Evolutionary conservation across 2,797 vertebrate species (phyloP), one percentile per base, ranked within the genome.

Genomic region (Schizopygopsis malacanthus): DNA sequence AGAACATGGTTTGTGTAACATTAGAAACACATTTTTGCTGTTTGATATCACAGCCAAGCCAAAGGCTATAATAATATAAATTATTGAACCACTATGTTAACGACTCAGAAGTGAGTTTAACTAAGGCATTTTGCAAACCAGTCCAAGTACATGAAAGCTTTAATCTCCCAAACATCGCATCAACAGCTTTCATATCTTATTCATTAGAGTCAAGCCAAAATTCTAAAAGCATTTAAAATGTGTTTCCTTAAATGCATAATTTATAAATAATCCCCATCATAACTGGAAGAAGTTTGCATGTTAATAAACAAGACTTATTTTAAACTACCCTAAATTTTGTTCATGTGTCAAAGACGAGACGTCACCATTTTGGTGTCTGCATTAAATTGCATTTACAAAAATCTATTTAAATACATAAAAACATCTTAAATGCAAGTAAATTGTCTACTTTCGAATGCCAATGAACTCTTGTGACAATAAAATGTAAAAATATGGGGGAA

Each of bases 181-280:
- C 6, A 5, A 28, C 41, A 73, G 56, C 41, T 73, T 83, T 73
- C 25, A 85, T 73, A 50, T 79, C 50, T 85, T 88, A 82, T 88
- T 82, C 47, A 85, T 82, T 39, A 56, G 1, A 82, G 79, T 45
- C 59, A 45, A 47, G 73, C 13, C 47, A 63, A 41, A 79, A 67
- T 80, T 72, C 39, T 41, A 7, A 52, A 85, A 76, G 43, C 28
- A 73, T 85, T 25, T 37, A 56, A 75, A 63, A 79, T 59, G 59
- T 16, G 70, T 85, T 22, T 77, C 25, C 65, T 67, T 65, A 12
- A 72, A 73, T 82, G 12, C 15, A 45, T 72, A 33, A 73, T 59
- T 73, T 2, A 82, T 45, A 39, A 54, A 54, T 33, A 45, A 45
- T 6, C 18, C 15, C 39, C 25, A 59, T 28, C 50, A 45, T 13